Evolutionary conservation across 2,888 invertebrate species (phyloP), one percentile per base, ranked within the genome.

Genomic region (Calephelis perditalis): DNA sequence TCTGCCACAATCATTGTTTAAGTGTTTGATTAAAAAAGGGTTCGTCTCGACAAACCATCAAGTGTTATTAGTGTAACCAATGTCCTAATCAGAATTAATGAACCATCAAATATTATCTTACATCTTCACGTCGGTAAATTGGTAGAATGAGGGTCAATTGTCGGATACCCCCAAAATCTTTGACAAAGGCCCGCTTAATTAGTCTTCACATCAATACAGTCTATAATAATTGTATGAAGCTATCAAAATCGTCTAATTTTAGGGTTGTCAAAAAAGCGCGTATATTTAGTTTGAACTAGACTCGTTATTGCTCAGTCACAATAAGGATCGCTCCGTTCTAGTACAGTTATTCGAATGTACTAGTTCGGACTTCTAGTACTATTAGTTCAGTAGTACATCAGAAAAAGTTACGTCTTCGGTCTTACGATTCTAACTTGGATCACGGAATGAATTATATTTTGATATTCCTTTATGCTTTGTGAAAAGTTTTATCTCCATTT

Each of bases 131-230:
- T 71, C 73, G 69, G 71, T 75, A 77, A 81, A 82, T 82, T 82
- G 79, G 72, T 64, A 67, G 68, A 71, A 75, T 82, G 74, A 73
- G 80, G 81, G 81, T 78, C 78, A 82, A 82, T 83, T 83, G 81
- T 79, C 69, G 66, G 71, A 71, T 72, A 63, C 63, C 45, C 56
- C 59, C 54, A 49, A 61, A 62, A 62, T 62, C 59, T 45, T 56
- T 35, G 15, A 35, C 5, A 35, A 35, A 43, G 40, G 35, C 5
- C 15, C 61, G 15, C 60, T 36, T 58, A 44, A 59, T 45, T 47
- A 62, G 44, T 15, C 61, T 60, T 64, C 61, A 60, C 59, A 12
- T 40, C 57, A 54, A 61, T 65, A 62, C 40, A 40, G 49, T n/a
- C 9, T 49, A 57, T 46, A 57, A 55, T 62, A 46, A 46, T 46